Evolutionary conservation across 2,797 vertebrate species (phyloP).

Genomic region (Morelia viridis): DNA sequence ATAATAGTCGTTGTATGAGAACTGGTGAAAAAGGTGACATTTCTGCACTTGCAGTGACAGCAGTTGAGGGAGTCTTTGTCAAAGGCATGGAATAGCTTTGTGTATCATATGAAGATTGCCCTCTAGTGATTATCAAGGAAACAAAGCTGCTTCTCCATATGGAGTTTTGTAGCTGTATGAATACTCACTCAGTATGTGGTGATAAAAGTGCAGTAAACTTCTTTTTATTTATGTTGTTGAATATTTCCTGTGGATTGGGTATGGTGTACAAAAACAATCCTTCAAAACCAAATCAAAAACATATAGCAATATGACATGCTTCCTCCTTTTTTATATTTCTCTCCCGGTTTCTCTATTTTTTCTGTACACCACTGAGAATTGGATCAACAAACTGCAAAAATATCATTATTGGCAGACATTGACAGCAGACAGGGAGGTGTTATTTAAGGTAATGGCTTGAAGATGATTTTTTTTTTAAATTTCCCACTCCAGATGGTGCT

Average conservation of each 20-base stretch:
- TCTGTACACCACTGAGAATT: background rate
- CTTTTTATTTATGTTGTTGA: background rate
- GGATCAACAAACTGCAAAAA: background rate
- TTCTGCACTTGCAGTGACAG: background rate
- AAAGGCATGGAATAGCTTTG: background rate
- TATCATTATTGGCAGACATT: background rate
- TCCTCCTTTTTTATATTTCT: background rate
- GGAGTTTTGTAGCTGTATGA: background rate
- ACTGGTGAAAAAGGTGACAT: background rate
- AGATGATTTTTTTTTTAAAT: background rate
- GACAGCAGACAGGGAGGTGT: background rate
- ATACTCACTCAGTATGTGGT: background rate
- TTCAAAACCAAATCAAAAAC: background rate
- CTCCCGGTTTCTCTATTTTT: background rate
- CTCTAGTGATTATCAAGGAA: background rate
- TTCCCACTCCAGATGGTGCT: constrained; percentile 79
- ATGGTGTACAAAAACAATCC: background rate
- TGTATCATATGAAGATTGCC: background rate
- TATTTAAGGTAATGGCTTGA: background rate
- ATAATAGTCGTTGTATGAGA: background rate
- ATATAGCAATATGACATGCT: background rate
- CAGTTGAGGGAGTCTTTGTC: background rate
- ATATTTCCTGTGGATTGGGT: background rate
- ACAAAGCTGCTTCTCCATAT: background rate
- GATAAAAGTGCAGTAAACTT: background rate